Percentiles rank a stretch among this genome's conserved stretches.
Conservation (phyloP, 2,888 invertebrate genomes). For the Stenchaetothrips biformis region DNA sequence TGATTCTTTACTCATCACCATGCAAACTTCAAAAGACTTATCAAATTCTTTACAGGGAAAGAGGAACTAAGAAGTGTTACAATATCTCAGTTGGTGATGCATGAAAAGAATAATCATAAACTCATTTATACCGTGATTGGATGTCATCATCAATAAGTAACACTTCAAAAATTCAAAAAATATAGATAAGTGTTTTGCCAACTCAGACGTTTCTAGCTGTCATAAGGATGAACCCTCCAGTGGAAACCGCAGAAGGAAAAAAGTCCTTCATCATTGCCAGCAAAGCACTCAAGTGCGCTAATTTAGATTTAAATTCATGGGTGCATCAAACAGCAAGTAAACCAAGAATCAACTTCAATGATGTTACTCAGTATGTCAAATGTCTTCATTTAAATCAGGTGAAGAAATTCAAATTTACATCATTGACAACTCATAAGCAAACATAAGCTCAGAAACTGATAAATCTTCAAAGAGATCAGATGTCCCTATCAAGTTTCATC, state of each 20-base stretch:
- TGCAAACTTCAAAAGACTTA: no score
- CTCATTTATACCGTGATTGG: background rate
- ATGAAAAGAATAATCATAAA: background rate
- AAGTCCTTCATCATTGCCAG: constrained; percentile 1
- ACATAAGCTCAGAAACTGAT: no score
- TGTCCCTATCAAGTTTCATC: constrained; percentile 13
- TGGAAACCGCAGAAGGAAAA: constrained; percentile 8
- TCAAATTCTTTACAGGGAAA: no score
- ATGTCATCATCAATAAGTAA: background rate
- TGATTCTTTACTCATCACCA: no score
- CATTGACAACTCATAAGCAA: background rate
- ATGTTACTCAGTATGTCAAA: constrained; percentile 10
- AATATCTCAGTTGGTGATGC: background rate
- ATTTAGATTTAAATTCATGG: no score
- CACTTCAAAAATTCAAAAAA: background rate
- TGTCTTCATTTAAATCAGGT: background rate
- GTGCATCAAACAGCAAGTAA: no score
- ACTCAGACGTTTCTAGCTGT: constrained; percentile 11
- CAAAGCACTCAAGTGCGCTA: no score
- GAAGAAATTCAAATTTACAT: background rate
- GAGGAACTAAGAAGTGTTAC: background rate
- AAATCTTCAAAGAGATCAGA: background rate
- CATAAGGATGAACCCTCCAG: background rate
- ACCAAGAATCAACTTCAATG: background rate
- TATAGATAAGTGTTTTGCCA: background rate